Evolutionary conservation across 2,797 vertebrate species (phyloP), one percentile per base, ranked within the genome.

Genomic region (Cheirogaleus major): DNA sequence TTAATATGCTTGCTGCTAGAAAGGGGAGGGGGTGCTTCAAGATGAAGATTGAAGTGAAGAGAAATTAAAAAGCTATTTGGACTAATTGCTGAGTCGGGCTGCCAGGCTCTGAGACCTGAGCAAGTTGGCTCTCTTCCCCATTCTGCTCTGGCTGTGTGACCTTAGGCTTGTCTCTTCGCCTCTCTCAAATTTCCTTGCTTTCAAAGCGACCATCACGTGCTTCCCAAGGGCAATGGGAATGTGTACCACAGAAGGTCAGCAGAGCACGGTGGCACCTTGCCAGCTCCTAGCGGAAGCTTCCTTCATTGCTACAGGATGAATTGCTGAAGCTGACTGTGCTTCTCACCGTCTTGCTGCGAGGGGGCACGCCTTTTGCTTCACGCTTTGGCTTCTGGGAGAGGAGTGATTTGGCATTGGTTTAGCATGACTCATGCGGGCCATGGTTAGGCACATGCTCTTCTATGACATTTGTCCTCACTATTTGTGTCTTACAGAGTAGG

Each of bases 111-210:
- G 38, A 85, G 38, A 61, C 52, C 72, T 45, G 35, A 45, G 27
- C 30, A 67, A 0, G 7, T 52, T 72, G 75, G 18, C 79, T 55
- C 25, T 55, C 0, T 59, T 76, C 59, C 57, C 61, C 30, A 13
- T 48, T 91, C 59, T 61, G 70, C 76, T 81, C 75, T 84, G 70
- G 72, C 63, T 73, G 4, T 17, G 35, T 96, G 96, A 81, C 93
- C 79, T 87, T 5, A 1, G 57, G 59, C 61, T 90, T 41, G 41
- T 78, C 65, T 61, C 75, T 94, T 41, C 18, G 69, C 32, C 59
- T 50, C 27, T 93, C 89, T 96, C 89, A 79, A 4, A 70, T 96
- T 95, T 94, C 93, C 59, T 92, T 75, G 81, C 67, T 91, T 87
- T 83, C 72, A 91, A 91, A 95, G 70, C 30, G 4, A 13, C 50